A percentile compares a stretch with the other conserved stretches of the same genome.
phyloP scores from a whole-genome alignment of 2,888 invertebrate species.

The Cerceris rybyensis region DNA sequence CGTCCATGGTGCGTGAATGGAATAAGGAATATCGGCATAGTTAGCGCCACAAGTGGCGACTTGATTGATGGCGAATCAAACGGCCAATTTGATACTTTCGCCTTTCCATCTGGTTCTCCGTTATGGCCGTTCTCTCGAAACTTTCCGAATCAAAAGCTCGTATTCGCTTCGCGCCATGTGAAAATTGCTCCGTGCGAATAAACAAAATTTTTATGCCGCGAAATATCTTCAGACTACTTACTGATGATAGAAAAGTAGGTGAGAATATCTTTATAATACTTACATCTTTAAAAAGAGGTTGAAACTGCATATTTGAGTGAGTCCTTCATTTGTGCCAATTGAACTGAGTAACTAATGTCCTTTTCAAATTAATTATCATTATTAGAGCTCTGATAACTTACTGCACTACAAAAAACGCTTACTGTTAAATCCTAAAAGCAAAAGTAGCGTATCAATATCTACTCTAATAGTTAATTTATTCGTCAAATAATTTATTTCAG shows the following conservation, averaged over 20 bases:
- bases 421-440: too few relatives aligned
- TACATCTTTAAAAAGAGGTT: too few relatives aligned
- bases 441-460: too few relatives aligned
- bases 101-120: constrained; percentile 2
- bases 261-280: too few relatives aligned
- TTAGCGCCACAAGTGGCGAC: constrained; percentile 40
- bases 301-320: too few relatives aligned
- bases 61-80: constrained; percentile 64
- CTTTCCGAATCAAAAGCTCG: neutral
- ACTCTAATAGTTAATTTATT: too few relatives aligned
- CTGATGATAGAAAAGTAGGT: neutral
- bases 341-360: too few relatives aligned
- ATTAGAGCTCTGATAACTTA: too few relatives aligned
- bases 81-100: constrained; percentile 46
- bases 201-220: constrained; percentile 8
- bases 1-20: constrained; percentile 35
- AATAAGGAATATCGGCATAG: constrained; percentile 34
- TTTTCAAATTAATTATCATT: too few relatives aligned
- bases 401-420: too few relatives aligned
- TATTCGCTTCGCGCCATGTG: neutral
- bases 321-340: too few relatives aligned
- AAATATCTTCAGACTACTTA: neutral
- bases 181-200: constrained; percentile 15
- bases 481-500: too few relatives aligned
- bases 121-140: constrained; percentile 11